These are phyloP conservation scores for Nothura maculosa DNA, from an alignment of 2,797 vertebrate genomes.

Conservation along the genomic window DNA sequence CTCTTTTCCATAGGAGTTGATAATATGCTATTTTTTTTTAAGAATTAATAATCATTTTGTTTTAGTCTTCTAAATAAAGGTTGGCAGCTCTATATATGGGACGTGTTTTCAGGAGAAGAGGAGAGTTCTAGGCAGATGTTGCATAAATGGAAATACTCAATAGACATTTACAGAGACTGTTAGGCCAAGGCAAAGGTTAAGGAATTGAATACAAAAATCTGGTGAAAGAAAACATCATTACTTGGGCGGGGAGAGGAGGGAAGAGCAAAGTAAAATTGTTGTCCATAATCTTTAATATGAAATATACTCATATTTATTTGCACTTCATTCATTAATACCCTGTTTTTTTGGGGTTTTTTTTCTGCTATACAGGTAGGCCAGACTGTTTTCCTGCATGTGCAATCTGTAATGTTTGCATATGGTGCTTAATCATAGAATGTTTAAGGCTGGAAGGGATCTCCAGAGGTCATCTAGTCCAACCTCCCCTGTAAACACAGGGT, in stretches of 20 bases:
- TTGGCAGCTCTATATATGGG: neutral
- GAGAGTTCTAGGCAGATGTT: neutral
- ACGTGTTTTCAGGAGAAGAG: neutral
- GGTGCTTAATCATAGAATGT: neutral
- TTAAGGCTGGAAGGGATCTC: too few relatives aligned
- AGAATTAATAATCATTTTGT: neutral
- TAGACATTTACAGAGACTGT: neutral
- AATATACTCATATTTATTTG: neutral
- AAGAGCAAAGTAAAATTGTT: neutral
- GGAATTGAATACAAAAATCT: neutral
- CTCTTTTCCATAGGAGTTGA: neutral
- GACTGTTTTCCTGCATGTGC: rapidly evolving
- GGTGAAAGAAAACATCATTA: neutral
- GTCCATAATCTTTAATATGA: neutral
- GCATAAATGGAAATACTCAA: neutral
- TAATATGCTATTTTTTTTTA: neutral
- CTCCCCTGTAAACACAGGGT: too few relatives aligned
- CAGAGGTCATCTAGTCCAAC: too few relatives aligned
- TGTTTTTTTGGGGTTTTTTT: neutral
- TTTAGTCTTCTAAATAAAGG: neutral
- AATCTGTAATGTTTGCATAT: neutral
- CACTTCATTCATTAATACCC: neutral
- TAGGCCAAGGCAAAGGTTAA: neutral
- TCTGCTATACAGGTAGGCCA: neutral
- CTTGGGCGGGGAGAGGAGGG: too few relatives aligned